Conservation (phyloP, 2,797 vertebrate genomes). For the Rhabdomys pumilio region DNA sequence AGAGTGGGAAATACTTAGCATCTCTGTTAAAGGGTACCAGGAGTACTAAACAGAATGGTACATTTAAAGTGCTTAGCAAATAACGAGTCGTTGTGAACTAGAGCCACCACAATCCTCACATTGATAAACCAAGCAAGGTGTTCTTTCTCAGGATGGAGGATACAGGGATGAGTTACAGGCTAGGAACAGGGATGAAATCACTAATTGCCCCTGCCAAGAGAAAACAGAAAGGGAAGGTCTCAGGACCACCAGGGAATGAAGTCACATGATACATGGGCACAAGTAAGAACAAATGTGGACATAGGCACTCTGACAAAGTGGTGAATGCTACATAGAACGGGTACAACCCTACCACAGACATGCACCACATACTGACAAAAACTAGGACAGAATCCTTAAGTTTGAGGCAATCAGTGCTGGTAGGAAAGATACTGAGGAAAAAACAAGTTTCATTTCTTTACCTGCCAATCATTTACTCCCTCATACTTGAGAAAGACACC, state of each 20-base stretch:
- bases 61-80: not conserved
- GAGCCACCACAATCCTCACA: not conserved
- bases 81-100: not conserved
- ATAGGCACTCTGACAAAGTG: not conserved
- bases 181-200: not conserved
- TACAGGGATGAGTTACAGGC: not conserved
- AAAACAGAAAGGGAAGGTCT: not conserved
- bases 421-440: not conserved
- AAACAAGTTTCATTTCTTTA: not conserved
- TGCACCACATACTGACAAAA: not conserved
- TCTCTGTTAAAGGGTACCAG: not conserved
- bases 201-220: not conserved
- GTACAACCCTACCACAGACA: not conserved
- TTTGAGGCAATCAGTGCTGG: not conserved
- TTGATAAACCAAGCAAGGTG: not conserved
- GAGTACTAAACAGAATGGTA: not conserved
- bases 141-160: not conserved
- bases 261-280: not conserved
- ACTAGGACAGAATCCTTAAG: not conserved
- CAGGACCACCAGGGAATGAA: not conserved
- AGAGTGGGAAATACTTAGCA: not conserved
- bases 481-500: constrained; percentile 2
- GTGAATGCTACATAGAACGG: not conserved
- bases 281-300: not conserved
- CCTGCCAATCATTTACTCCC: not conserved